Conservation (phyloP, 2,797 vertebrate species). For the Trichosurus vulpecula region DNA sequence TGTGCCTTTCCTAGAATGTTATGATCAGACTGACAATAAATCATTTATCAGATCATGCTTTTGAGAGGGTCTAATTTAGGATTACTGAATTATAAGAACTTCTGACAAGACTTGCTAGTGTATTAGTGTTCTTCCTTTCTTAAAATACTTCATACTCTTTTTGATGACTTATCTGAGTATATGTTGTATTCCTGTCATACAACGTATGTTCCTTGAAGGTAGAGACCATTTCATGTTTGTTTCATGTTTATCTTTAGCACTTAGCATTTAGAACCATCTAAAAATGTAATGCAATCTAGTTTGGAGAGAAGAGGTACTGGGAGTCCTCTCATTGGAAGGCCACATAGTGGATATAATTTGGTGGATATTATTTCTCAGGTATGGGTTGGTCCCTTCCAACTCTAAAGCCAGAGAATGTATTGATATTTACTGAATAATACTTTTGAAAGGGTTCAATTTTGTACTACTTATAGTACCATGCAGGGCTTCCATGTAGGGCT, state of each 20-base stretch:
- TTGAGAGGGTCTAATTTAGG: slow-evolving; percentile 1
- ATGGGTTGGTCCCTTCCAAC: neutral
- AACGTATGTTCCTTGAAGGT: neutral
- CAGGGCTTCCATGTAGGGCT: neutral
- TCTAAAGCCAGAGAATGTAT: neutral
- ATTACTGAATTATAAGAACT: neutral
- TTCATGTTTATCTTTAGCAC: neutral
- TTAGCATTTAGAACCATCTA: neutral
- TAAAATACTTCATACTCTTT: neutral
- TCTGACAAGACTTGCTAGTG: neutral
- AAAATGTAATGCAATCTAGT: neutral
- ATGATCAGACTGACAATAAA: neutral
- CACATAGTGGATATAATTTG: neutral
- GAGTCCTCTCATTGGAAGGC: neutral
- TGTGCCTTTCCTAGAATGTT: neutral
- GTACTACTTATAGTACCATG: neutral
- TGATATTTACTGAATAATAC: slow-evolving; percentile 4
- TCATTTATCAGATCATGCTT: neutral
- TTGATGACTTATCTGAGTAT: neutral
- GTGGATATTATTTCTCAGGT: neutral
- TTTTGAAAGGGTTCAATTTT: slow-evolving; percentile 9
- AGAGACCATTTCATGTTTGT: neutral
- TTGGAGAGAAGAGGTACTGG: neutral
- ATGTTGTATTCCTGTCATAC: neutral
- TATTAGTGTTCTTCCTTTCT: neutral